Conservation (phyloP, 2,113 vertebrate species). For the Tachysurus fulvidraco region DNA sequence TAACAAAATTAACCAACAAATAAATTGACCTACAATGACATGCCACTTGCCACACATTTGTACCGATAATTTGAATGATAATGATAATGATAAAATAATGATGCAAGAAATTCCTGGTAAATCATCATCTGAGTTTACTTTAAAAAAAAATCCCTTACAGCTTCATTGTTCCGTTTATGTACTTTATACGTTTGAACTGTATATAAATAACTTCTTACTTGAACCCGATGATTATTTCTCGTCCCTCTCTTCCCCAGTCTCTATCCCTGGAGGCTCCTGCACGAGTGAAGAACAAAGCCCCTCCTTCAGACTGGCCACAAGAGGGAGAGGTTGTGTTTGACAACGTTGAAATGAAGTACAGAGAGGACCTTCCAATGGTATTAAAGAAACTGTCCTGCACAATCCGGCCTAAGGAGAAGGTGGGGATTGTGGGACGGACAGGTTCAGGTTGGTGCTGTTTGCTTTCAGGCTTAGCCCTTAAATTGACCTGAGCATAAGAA, state of each 20-base stretch:
- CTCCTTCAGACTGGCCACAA: conserved; percentile 85
- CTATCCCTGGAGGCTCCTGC: conserved; percentile 90
- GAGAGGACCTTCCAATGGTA: conserved; percentile 87
- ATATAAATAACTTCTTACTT: background rate
- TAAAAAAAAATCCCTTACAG: background rate
- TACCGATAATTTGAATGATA: background rate
- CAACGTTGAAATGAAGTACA: conserved; percentile 87
- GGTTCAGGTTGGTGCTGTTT: conserved; percentile 80
- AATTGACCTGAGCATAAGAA: background rate
- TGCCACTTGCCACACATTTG: background rate
- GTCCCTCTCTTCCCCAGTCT: conserved; percentile 69
- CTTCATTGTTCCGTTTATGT: background rate
- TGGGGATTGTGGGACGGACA: conserved; percentile 90
- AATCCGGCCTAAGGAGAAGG: conserved; percentile 88
- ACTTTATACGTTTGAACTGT: no score
- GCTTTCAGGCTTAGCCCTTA: background rate
- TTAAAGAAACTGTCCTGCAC: conserved; percentile 89
- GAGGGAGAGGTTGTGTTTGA: conserved; percentile 87
- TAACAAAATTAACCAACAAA: background rate
- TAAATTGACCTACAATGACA: background rate
- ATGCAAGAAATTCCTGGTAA: background rate
- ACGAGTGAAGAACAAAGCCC: conserved; percentile 84
- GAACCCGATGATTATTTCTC: background rate
- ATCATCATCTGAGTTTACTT: background rate
- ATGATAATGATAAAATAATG: background rate